These are phyloP conservation scores for Plecotus auritus DNA, from an alignment of 2,113 vertebrate genomes.

Conservation along the genomic window DNA sequence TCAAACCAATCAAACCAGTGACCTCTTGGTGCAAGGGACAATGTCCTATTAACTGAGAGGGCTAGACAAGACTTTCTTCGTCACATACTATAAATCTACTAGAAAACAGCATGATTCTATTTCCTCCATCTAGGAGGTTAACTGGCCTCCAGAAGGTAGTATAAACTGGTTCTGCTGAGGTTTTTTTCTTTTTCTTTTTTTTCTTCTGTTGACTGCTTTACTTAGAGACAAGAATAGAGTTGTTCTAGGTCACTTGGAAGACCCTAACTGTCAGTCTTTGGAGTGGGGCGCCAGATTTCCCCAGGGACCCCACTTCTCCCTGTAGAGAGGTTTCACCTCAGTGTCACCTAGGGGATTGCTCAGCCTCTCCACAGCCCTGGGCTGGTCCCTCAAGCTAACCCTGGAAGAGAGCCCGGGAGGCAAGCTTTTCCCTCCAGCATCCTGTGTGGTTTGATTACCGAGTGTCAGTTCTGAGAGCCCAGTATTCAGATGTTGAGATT, in stretches of 20 bases:
- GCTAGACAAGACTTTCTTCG: neutral
- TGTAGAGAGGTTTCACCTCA: neutral
- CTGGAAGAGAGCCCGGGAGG: neutral
- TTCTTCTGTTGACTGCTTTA: neutral
- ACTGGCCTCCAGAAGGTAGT: neutral
- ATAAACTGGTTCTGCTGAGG: neutral
- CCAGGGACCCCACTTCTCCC: neutral
- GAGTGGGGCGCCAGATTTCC: neutral
- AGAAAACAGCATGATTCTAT: neutral
- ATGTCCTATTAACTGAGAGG: neutral
- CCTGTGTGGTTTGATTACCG: neutral
- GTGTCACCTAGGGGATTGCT: neutral
- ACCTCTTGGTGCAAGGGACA: neutral
- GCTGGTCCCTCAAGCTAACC: neutral
- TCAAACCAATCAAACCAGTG: neutral
- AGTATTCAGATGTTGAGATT: neutral
- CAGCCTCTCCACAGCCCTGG: neutral
- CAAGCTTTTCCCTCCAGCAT: neutral
- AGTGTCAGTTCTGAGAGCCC: neutral
- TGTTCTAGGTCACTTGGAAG: neutral
- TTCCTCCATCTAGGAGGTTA: conserved; percentile 3
- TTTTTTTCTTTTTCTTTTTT: neutral
- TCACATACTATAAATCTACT: neutral
- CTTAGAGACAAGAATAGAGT: neutral
- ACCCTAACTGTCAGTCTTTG: neutral